Percentiles rank a stretch among this genome's conserved stretches.
phyloP scores from a whole-genome alignment of 2,113 vertebrate species.

The Thalassarche chlororhynchos region DNA sequence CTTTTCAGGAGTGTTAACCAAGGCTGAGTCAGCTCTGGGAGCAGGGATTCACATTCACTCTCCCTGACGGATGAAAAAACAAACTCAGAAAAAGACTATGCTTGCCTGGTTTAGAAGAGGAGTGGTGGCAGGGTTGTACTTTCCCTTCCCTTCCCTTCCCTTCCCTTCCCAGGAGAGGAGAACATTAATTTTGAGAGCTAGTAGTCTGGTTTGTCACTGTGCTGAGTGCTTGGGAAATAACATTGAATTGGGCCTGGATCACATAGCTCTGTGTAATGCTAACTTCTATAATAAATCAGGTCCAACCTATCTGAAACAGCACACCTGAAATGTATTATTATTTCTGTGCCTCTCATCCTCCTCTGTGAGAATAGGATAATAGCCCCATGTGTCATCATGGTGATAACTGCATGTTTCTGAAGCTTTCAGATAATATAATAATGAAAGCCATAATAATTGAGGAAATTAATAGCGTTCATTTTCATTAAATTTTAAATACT shows the following conservation, averaged over 20 bases:
- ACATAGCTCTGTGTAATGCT: background rate
- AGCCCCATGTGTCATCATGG: background rate
- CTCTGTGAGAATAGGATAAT: background rate
- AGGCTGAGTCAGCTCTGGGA: background rate
- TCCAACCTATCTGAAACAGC: background rate
- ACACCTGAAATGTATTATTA: background rate
- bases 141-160: background rate
- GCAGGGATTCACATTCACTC: background rate
- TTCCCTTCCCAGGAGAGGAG: background rate
- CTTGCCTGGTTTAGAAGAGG: background rate
- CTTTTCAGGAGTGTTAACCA: background rate
- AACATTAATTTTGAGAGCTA: background rate
- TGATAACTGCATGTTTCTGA: background rate
- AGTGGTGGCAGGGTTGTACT: accelerated
- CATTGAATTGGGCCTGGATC: background rate
- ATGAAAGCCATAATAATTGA: background rate
- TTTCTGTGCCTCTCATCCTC: background rate
- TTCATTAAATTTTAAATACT: background rate
- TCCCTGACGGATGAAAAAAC: background rate
- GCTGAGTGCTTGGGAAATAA: background rate
- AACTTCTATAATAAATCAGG: background rate
- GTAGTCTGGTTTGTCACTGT: background rate
- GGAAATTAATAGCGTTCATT: constrained; percentile 1
- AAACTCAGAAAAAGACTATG: background rate
- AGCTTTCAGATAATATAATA: constrained; percentile 7